phyloP scores from a whole-genome alignment of 2,113 vertebrate species.

The Sula dactylatra region DNA sequence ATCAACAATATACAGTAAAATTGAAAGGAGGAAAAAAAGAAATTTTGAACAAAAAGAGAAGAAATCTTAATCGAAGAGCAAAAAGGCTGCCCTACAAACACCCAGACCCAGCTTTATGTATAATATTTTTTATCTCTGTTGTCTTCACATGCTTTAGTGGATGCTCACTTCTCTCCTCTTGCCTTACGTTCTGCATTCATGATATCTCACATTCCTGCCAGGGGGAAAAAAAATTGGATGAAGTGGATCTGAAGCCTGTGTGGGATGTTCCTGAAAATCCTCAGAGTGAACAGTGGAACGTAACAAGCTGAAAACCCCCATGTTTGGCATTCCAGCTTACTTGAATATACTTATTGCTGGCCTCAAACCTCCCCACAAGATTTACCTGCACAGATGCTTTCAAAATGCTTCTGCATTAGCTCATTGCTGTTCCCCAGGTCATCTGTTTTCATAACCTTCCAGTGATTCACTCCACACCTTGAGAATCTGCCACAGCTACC shows the following conservation, averaged over 20 bases:
- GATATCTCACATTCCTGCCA: not conserved
- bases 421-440: not conserved
- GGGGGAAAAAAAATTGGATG: not conserved
- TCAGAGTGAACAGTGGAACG: not conserved
- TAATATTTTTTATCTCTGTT: not conserved
- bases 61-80: not conserved
- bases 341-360: not conserved
- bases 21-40: not conserved
- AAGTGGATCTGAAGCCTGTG: not conserved
- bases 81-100: not conserved
- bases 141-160: not conserved
- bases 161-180: not conserved
- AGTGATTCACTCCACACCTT: not conserved
- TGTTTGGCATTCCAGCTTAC: not conserved
- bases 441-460: not conserved
- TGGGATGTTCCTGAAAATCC: constrained; percentile 41
- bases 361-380: not conserved
- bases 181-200: not conserved
- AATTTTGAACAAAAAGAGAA: not conserved
- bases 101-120: not conserved
- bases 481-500: not conserved
- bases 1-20: not conserved
- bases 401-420: not conserved
- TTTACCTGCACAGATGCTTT: not conserved
- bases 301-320: not conserved